Conservation (phyloP, 2,797 vertebrate genomes). For the Streptopelia turtur region DNA sequence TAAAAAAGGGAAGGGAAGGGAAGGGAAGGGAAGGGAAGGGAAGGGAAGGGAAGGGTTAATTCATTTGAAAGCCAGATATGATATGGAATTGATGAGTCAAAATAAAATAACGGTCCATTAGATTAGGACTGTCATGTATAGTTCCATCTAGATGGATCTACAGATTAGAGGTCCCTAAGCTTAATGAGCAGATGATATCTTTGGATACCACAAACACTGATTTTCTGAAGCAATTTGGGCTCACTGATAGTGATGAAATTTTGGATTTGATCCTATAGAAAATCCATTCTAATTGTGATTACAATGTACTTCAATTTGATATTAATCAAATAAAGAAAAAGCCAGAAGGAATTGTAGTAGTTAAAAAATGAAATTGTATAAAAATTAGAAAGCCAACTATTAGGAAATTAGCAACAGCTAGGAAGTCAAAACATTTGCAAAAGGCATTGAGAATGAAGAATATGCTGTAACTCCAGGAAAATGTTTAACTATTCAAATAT, state of each 20-base stretch:
- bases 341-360: neutral
- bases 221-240: neutral
- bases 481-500: neutral
- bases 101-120: neutral
- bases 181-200: neutral
- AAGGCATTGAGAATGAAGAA: neutral
- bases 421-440: neutral
- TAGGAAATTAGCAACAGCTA: neutral
- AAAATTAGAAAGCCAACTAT: neutral
- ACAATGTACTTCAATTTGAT: neutral
- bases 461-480: neutral
- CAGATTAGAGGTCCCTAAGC: neutral
- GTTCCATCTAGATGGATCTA: neutral
- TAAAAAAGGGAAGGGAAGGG: too few species aligned
- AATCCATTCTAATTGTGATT: neutral
- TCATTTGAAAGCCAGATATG: conserved; percentile 11
- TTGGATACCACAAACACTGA: neutral
- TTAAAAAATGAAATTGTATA: neutral
- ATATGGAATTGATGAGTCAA: neutral
- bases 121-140: neutral
- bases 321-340: neutral
- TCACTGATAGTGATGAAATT: neutral
- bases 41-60: neutral
- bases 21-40: neutral
- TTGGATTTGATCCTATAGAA: neutral